A percentile compares a stretch with the other conserved stretches of the same genome.
Evolutionary conservation across 2,888 invertebrate genomes (phyloP).

Genomic region (Dasypogon diadema): DNA sequence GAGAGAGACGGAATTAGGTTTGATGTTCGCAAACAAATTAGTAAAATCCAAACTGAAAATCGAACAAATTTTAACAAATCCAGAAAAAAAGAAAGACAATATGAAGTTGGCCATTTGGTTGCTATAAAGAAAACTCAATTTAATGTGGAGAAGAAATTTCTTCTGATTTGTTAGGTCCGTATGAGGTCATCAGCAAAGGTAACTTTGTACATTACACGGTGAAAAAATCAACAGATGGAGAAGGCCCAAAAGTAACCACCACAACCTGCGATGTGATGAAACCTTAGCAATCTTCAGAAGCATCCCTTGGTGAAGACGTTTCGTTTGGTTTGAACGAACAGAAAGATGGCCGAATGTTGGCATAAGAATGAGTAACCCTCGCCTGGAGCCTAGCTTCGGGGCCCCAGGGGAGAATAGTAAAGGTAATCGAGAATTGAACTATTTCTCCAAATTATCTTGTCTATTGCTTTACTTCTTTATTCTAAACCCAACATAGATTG

Average conservation of each 20-base stretch:
- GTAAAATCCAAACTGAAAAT: slow-evolving; percentile 55
- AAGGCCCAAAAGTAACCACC: neutral
- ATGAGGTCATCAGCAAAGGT: neutral
- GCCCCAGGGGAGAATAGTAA: too few relatives aligned
- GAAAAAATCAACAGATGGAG: neutral
- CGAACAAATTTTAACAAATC: slow-evolving; percentile 52
- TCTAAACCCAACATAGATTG: too few relatives aligned
- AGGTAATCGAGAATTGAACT: too few relatives aligned
- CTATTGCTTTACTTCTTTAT: too few relatives aligned
- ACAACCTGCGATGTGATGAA: neutral
- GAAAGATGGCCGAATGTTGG: too few relatives aligned
- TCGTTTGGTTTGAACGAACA: too few relatives aligned
- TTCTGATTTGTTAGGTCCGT: slow-evolving; percentile 7
- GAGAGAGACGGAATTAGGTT: neutral
- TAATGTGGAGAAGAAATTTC: slow-evolving; percentile 14
- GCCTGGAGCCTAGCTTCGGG: too few relatives aligned
- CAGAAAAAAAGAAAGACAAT: slow-evolving; percentile 44
- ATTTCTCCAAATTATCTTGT: too few relatives aligned
- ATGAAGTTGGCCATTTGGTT: neutral
- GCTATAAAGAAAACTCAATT: slow-evolving; percentile 21
- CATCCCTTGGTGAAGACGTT: too few relatives aligned
- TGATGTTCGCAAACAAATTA: neutral
- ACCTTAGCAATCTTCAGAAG: neutral
- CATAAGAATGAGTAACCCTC: too few relatives aligned
- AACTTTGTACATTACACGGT: neutral